A percentile compares a stretch with the other conserved stretches of the same genome.
Conservation (phyloP, 2,797 vertebrate species). For the Falco columbarius region DNA sequence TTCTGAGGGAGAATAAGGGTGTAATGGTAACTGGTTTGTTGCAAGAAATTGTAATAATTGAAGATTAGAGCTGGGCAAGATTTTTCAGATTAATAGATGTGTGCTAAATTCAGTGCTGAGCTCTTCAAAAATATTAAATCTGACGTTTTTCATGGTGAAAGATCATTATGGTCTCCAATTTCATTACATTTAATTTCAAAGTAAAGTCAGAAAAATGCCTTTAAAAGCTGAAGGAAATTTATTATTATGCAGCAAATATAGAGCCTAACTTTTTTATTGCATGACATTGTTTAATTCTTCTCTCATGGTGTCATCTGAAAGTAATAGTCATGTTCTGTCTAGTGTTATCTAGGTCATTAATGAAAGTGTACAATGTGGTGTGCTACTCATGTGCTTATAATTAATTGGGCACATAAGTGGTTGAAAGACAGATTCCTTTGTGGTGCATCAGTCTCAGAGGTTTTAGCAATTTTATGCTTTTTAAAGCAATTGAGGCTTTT, state of each 20-base stretch:
- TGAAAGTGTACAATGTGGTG: conserved; percentile 13
- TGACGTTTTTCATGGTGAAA: background rate
- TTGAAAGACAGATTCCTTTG: conserved; percentile 28
- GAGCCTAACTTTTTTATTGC: background rate
- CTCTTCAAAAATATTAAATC: background rate
- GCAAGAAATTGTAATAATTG: background rate
- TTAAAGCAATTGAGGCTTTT: background rate
- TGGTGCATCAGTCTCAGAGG: background rate
- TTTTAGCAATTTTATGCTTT: conserved; percentile 28
- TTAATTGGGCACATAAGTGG: conserved; percentile 23
- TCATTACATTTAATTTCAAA: background rate
- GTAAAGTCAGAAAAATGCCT: background rate
- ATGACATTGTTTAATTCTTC: background rate
- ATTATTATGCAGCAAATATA: background rate
- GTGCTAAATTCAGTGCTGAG: background rate
- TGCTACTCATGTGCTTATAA: conserved; percentile 26
- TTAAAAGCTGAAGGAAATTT: background rate
- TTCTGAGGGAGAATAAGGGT: background rate
- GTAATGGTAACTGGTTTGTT: background rate
- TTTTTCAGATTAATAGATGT: background rate
- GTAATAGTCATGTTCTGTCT: conserved; percentile 19
- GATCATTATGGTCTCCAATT: background rate
- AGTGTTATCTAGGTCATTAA: conserved; percentile 20
- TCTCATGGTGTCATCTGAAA: background rate
- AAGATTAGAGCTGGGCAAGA: background rate